Conservation (phyloP, 2,888 invertebrate genomes). For the Catocala fraxini region DNA sequence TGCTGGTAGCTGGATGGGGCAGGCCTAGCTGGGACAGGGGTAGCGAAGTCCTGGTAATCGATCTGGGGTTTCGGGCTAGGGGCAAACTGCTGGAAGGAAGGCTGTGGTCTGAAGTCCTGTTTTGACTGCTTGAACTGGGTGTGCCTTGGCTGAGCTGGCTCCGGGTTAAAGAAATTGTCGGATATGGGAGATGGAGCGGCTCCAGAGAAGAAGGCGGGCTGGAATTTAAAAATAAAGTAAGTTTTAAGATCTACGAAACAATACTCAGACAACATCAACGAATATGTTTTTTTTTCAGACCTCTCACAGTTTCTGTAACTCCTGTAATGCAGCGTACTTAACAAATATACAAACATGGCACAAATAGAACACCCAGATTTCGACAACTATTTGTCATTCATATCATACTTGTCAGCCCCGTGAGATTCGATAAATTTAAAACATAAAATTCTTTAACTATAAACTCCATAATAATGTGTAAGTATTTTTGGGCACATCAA, state of each 20-base stretch:
- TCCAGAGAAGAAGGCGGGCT: conserved; percentile 82
- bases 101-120: conserved; percentile 70
- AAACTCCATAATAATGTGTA: no score
- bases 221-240: conserved; percentile 34
- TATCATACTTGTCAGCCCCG: no score
- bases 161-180: conserved; percentile 74
- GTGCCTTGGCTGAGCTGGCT: conserved; percentile 64
- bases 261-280: no score
- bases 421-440: no score
- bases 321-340: no score
- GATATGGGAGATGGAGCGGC: conserved; percentile 70
- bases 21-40: conserved; percentile 32
- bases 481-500: no score
- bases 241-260: neutral
- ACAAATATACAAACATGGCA: no score
- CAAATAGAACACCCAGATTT: no score
- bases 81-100: conserved; percentile 57
- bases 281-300: no score
- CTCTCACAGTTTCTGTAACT: no score
- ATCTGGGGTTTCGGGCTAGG: conserved; percentile 55
- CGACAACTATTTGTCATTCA: no score
- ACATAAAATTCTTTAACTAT: no score
- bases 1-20: conserved; percentile 57
- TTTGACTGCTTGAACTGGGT: conserved; percentile 55
- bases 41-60: conserved; percentile 59